phyloP scores from a whole-genome alignment of 2,888 invertebrate genomes.

The Conus canariensis region DNA sequence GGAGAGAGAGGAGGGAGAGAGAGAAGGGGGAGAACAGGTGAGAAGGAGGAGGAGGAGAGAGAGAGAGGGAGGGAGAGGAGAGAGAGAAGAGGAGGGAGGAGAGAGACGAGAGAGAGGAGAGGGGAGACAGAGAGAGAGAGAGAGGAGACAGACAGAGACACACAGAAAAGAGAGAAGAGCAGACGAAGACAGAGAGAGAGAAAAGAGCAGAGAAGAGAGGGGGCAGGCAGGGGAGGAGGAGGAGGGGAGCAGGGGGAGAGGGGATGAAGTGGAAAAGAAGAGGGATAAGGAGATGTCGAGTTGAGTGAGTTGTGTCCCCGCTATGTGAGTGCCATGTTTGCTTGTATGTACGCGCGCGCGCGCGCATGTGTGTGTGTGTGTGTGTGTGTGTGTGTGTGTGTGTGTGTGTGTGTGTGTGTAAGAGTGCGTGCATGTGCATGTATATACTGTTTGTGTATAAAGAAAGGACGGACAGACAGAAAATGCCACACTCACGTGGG shows the following conservation, averaged over 20 bases:
- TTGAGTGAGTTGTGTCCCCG: too few relatives aligned
- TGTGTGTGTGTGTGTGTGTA: not conserved
- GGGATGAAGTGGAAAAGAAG: not conserved
- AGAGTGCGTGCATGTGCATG: not conserved
- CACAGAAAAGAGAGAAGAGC: not conserved
- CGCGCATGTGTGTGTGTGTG: not conserved
- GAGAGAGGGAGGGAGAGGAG: too few relatives aligned
- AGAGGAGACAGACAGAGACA: not conserved
- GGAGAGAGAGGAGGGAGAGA: not conserved
- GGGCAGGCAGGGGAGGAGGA: not conserved
- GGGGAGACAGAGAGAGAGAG: not conserved
- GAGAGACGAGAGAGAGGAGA: not conserved
- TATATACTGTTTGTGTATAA: too few relatives aligned
- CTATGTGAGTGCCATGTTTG: not conserved
- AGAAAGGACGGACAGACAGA: too few relatives aligned
- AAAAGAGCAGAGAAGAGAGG: not conserved
- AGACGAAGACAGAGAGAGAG: not conserved
- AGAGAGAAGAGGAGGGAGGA: too few relatives aligned
- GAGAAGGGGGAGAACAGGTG: too few relatives aligned
- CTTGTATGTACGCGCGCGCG: not conserved
- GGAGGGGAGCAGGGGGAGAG: not conserved
- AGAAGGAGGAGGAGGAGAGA: too few relatives aligned
- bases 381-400: not conserved
- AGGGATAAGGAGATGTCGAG: not conserved
- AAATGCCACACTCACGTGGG: too few relatives aligned